These are phyloP conservation scores for Tyto alba DNA, from an alignment of 2,113 vertebrate species.

Conservation along the genomic window DNA sequence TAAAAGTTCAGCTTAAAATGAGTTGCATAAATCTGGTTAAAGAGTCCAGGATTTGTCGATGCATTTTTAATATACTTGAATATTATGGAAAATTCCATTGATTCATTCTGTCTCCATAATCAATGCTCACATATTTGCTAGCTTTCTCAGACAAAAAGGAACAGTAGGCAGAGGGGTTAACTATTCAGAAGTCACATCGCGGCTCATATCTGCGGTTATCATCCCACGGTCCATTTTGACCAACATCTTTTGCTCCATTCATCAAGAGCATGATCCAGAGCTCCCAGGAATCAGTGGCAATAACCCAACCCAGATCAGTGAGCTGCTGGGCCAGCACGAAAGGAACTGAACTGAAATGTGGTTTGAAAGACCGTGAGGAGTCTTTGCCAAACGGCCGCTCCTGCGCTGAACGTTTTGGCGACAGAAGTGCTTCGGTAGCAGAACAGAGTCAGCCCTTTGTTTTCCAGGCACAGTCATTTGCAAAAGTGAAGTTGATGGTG, in stretches of 20 bases:
- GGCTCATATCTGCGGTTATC: neutral
- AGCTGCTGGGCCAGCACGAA: neutral
- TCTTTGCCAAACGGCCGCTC: neutral
- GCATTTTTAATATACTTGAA: neutral
- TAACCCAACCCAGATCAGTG: neutral
- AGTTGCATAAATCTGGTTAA: neutral
- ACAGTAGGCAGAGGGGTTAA: neutral
- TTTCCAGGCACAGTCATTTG: neutral
- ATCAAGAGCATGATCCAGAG: neutral
- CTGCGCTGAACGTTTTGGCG: neutral
- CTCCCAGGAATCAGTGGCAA: neutral
- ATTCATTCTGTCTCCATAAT: neutral
- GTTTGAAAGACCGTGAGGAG: neutral
- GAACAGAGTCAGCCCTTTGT: neutral
- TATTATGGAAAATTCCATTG: neutral
- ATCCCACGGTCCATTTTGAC: neutral
- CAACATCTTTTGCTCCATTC: neutral
- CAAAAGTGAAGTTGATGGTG: neutral
- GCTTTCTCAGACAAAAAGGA: neutral
- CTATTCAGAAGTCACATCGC: neutral
- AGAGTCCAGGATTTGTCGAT: neutral
- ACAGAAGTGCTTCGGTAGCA: neutral
- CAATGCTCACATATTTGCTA: neutral
- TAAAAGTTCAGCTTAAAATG: neutral
- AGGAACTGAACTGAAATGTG: neutral